Conservation (phyloP, 2,797 vertebrate genomes). For the Falco naumanni region DNA sequence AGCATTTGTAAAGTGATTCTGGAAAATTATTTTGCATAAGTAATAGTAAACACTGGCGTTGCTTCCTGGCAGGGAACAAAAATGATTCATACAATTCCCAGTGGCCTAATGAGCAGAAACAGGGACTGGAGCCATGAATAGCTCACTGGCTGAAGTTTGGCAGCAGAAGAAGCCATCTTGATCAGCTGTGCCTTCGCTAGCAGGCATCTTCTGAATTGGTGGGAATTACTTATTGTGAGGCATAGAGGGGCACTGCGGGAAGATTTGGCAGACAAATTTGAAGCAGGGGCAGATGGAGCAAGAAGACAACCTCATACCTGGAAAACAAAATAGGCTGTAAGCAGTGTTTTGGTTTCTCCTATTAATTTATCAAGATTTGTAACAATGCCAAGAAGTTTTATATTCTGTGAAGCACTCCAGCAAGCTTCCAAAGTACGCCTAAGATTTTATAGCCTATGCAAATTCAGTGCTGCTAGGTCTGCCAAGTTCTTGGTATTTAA, state of each 20-base stretch:
- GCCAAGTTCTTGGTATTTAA: slow-evolving; percentile 52
- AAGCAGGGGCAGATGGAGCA: not conserved
- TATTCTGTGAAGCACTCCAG: slow-evolving; percentile 8
- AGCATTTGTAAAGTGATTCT: slow-evolving; percentile 77
- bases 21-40: slow-evolving; percentile 80
- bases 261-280: not conserved
- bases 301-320: slow-evolving; percentile 25
- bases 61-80: slow-evolving; percentile 69
- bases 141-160: slow-evolving; percentile 53
- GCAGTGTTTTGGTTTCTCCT: not conserved
- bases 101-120: slow-evolving; percentile 69
- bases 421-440: not conserved
- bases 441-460: slow-evolving; percentile 51
- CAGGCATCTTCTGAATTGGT: slow-evolving; percentile 42
- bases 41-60: slow-evolving; percentile 76
- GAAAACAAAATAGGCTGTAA: not conserved
- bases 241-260: not conserved
- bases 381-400: slow-evolving; percentile 20
- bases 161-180: slow-evolving; percentile 13
- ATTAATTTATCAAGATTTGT: slow-evolving; percentile 31
- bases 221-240: slow-evolving; percentile 48
- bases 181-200: slow-evolving; percentile 62
- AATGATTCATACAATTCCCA: slow-evolving; percentile 74
- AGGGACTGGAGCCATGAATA: slow-evolving; percentile 53
- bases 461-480: slow-evolving; percentile 15